Evolutionary conservation across 2,797 vertebrate genomes (phyloP).

Genomic region (Eulemur coronatus): DNA sequence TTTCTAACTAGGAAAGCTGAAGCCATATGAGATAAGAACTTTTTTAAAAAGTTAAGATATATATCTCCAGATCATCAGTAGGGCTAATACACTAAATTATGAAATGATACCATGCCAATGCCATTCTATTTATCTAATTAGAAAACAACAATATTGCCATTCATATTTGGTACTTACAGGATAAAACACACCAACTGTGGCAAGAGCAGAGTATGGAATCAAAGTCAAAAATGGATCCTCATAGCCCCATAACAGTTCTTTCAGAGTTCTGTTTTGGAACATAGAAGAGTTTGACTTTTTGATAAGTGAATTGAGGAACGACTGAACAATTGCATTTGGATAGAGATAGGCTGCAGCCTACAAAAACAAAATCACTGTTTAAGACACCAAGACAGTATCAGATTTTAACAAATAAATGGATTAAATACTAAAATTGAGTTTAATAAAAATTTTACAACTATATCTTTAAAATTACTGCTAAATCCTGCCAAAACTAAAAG

Average conservation of each 20-base stretch:
- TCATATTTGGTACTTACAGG: conserved; percentile 86
- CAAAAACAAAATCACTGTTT: conserved; percentile 28
- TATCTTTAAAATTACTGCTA: neutral
- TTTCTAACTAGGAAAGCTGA: neutral
- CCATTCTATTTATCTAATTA: neutral
- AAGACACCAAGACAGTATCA: neutral
- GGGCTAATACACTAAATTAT: neutral
- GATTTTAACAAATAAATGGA: neutral
- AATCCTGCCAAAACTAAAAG: neutral
- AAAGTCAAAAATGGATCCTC: conserved; percentile 86
- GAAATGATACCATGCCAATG: neutral
- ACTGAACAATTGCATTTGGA: neutral
- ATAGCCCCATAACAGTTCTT: conserved; percentile 95
- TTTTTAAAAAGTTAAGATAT: neutral
- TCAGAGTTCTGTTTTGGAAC: conserved; percentile 91
- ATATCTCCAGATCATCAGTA: neutral
- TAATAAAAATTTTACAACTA: neutral
- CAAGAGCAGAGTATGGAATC: conserved; percentile 61
- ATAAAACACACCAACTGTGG: conserved; percentile 87
- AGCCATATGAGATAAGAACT: neutral
- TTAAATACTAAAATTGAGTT: neutral
- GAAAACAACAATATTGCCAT: neutral
- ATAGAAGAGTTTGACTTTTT: conserved; percentile 85
- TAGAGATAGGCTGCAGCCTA: conserved; percentile 87
- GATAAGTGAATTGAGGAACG: conserved; percentile 78